phyloP scores from a whole-genome alignment of 2,888 invertebrate genomes.

The Oxycera nigricornis region DNA sequence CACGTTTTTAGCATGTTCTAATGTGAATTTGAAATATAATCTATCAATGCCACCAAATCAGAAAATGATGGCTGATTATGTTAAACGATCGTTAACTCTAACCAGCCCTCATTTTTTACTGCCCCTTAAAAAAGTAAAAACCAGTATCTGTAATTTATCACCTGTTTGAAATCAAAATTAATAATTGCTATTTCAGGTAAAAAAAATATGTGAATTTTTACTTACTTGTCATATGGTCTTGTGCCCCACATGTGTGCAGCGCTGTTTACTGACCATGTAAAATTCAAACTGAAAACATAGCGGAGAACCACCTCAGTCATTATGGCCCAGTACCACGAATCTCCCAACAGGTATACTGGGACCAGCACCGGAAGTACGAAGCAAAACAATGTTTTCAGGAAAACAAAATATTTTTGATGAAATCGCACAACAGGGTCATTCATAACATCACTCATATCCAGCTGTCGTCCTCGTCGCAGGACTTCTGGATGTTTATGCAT shows the following conservation, averaged over 20 bases:
- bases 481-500: slow-evolving; percentile 89
- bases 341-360: slow-evolving; percentile 76
- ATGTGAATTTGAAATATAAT: no score
- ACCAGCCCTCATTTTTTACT: no score
- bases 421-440: slow-evolving; percentile 79
- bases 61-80: no score
- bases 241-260: slow-evolving; percentile 82
- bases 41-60: no score
- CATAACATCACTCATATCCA: slow-evolving; percentile 84
- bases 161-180: no score
- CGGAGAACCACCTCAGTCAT: slow-evolving; percentile 73
- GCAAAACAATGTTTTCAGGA: slow-evolving; percentile 72
- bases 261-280: slow-evolving; percentile 90
- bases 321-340: slow-evolving; percentile 71
- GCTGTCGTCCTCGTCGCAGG: slow-evolving; percentile 73
- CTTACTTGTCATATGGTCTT: slow-evolving; percentile 76
- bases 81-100: no score
- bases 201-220: no score
- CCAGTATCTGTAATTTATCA: no score
- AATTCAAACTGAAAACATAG: slow-evolving; percentile 77
- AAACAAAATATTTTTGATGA: slow-evolving; percentile 76
- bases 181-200: no score
- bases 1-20: no score
- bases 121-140: no score
- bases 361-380: slow-evolving; percentile 76